A percentile compares a stretch with the other conserved stretches of the same genome.
Evolutionary conservation across 2,797 vertebrate species (phyloP).

Genomic region (Sparus aurata): DNA sequence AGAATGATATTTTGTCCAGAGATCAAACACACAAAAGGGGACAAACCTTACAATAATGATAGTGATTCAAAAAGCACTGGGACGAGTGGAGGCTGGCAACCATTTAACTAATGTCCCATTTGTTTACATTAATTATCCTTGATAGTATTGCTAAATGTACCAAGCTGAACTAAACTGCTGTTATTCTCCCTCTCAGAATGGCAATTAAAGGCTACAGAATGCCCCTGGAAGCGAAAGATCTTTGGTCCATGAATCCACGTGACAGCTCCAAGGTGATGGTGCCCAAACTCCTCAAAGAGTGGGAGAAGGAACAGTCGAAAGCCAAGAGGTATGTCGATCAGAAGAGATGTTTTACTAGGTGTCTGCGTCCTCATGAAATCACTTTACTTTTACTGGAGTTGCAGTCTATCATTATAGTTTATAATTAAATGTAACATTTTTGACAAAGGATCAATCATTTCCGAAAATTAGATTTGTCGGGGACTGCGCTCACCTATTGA

Average conservation of each 20-base stretch:
- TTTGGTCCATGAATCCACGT: constrained; percentile 92
- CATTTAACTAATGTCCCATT: background rate
- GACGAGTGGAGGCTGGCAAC: background rate
- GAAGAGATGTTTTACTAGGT: background rate
- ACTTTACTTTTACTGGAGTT: background rate
- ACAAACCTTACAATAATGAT: background rate
- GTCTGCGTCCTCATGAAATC: background rate
- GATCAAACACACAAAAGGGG: constrained; percentile 1
- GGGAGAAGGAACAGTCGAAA: constrained; percentile 89
- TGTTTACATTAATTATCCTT: constrained; percentile 6
- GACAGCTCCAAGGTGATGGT: constrained; percentile 89
- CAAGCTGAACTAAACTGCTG: constrained; percentile 3
- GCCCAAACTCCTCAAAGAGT: constrained; percentile 87
- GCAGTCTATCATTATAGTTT: background rate
- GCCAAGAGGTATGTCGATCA: constrained; percentile 75
- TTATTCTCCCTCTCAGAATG: constrained; percentile 85
- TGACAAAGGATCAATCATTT: too few species aligned
- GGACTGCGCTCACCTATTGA: too few species aligned
- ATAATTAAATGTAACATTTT: too few species aligned
- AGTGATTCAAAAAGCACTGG: background rate
- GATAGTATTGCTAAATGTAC: background rate
- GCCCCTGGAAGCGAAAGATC: constrained; percentile 92
- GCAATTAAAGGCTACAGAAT: constrained; percentile 92
- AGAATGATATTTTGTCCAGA: constrained; percentile 17
- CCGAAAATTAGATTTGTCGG: too few species aligned